Evolutionary conservation across 2,113 vertebrate genomes (phyloP), one percentile per base, ranked within the genome.

Genomic region (Cepphus grylle): DNA sequence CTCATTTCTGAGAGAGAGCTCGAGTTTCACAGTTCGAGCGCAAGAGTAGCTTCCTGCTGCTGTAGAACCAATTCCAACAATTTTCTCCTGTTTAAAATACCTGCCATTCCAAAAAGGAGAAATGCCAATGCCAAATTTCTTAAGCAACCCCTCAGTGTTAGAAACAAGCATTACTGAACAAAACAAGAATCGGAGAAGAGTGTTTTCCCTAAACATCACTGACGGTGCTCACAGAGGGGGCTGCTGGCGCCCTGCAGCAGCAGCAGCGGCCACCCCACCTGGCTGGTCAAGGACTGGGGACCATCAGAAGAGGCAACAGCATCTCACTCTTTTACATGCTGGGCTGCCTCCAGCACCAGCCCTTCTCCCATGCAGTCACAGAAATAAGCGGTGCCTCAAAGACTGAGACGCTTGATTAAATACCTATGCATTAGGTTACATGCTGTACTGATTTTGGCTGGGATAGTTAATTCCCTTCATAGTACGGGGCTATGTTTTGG

Each of bases 11-110:
- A 66, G 61, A 25, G 5, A 59, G 11, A 1, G 1, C 4, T 38
- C 1, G 1, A 61, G 40, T 29, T 34, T 53, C 67, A 74, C 5
- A 0, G 21, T 21, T 56, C 2, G 1, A 88, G 36, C 0, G 1
- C 9, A 36, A 25, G 34, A 36, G 23, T 9, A 26, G 4, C 50
- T 58, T 81, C 69, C 5, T 7, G 11, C 13, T 32, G n/a, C 52
- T 9, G 1, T 0, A 42, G 36, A 79, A 81, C 5, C 6, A 29
- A 20, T 8, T 15, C 20, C 42, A 62, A 13, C 3, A 43, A 50
- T 53, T 59, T 73, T 25, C 42, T 81, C 36, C 8, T 5, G 7
- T 49, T 58, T 43, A 55, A 90, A 90, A 92, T 5, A 23, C 11
- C 12, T 40, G 45, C 14, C 50, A 19, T 6, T 26, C 26, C 32